A percentile compares a stretch with the other conserved stretches of the same genome.
Evolutionary conservation across 2,888 invertebrate species (phyloP).

Genomic region (Microdon myrmicae): DNA sequence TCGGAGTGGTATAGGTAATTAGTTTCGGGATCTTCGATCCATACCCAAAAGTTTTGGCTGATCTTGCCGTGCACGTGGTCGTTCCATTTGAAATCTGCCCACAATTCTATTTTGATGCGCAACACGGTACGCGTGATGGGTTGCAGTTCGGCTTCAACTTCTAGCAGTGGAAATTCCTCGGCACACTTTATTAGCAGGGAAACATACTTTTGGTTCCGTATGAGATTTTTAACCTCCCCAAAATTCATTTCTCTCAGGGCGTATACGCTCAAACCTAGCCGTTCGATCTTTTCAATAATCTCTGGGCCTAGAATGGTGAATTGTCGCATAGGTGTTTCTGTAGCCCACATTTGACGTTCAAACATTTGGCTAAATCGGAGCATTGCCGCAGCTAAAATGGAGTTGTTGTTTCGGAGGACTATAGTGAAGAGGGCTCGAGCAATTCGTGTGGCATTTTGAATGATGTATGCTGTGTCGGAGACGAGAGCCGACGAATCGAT

Average conservation of each 20-base stretch:
- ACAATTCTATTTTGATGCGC: conserved; percentile 82
- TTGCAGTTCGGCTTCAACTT: conserved; percentile 85
- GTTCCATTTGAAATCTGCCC: conserved; percentile 85
- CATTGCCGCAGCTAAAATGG: conserved; percentile 86
- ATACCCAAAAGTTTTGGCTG: conserved; percentile 94
- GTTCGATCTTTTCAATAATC: conserved; percentile 83
- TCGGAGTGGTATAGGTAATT: conserved; percentile 97
- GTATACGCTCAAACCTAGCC: conserved; percentile 78
- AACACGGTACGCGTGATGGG: conserved; percentile 95
- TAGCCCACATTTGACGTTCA: conserved; percentile 91
- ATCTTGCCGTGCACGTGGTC: conserved; percentile 89
- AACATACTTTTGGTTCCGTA: conserved; percentile 80
- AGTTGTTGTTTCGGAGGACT: conserved; percentile 87
- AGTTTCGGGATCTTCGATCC: conserved; percentile 96
- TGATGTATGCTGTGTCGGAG: conserved; percentile 65
- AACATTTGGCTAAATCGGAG: conserved; percentile 91
- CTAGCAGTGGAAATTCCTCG: conserved; percentile 84
- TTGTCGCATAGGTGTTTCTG: conserved; percentile 86
- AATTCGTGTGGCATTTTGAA: conserved; percentile 89
- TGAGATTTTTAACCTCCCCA: conserved; percentile 83
- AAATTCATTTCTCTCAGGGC: conserved; percentile 86
- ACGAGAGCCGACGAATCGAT: conserved; percentile 71
- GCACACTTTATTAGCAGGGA: conserved; percentile 83
- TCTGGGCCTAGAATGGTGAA: conserved; percentile 81
- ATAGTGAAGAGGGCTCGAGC: conserved; percentile 94